Base-by-base conservation (phyloP, 2,797 vertebrate genomes). In the Etheostoma nigrum region DNA sequence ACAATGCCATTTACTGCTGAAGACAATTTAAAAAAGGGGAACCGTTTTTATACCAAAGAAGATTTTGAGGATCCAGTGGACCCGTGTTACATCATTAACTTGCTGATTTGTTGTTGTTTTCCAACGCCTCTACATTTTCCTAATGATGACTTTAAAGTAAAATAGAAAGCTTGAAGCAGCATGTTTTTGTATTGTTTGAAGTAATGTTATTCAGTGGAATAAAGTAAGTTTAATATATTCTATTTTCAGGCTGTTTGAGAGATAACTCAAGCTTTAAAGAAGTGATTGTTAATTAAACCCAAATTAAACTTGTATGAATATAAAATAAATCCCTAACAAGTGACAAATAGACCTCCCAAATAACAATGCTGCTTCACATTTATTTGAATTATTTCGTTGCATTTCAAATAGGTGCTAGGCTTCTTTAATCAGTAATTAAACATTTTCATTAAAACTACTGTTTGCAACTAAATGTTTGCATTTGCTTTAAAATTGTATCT, bases 341-440 rank as follows among this genome's bases (percentile, higher is more conserved):
- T 21, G 52, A 36, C 25, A 44, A 30, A 15, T 52, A 53, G 4
- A 57, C 21, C 19, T 53, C 23, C 36, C 11, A 64, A 30, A 78
- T 33, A 42, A 18, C 11, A 69, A 71, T 16, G 27, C 33, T 57
- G 48, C 49, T 66, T 69, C 33, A 53, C 16, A 33, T 40, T 12
- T 36, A 18, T 25, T 62, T 44, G 1, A 63, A 44, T 53, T 45
- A 61, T 60, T 10, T 7, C 19, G 10, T 48, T 13, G 33, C 6
- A 25, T 44, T 71, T n/a, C 36, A 40, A 40, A 40, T 11, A 40
- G 36, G 36, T 40, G 36, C 36, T 4, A 40, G 36, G 36, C 36
- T 40, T 51, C 19, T 33, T 16, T 21, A 47, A 47, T 21, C n/a
- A 1, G 6, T 27, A 21, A 57, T 47, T 15, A 12, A 30, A 48